Evolutionary conservation across 2,113 vertebrate species (phyloP).

Genomic region (Oryzias curvinotus): DNA sequence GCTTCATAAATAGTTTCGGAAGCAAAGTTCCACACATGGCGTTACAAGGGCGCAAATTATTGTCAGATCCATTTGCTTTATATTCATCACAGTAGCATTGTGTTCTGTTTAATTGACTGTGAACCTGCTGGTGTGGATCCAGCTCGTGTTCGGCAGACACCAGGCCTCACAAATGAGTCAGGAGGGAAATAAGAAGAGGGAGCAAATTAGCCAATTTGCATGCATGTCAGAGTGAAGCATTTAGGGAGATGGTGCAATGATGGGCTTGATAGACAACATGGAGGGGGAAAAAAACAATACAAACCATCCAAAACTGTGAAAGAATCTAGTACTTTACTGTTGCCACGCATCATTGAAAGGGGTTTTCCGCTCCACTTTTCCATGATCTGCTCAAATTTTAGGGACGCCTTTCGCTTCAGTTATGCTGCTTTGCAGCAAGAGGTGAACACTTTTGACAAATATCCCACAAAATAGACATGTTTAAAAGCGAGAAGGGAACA

Average conservation of each 20-base stretch:
- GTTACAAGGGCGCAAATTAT: slow-evolving; percentile 66
- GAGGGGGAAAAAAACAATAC: slow-evolving; percentile 26
- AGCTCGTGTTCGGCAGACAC: slow-evolving; percentile 58
- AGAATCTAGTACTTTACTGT: slow-evolving; percentile 17
- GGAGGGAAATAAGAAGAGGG: slow-evolving; percentile 55
- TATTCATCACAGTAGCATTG: slow-evolving; percentile 60
- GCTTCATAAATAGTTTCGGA: slow-evolving; percentile 44
- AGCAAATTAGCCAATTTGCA: slow-evolving; percentile 65
- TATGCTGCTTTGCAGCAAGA: slow-evolving; percentile 2
- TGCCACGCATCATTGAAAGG: slow-evolving; percentile 10
- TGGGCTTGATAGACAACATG: slow-evolving; percentile 39
- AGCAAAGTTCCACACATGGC: slow-evolving; percentile 56
- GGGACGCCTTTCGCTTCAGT: slow-evolving; percentile 10
- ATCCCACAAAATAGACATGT: background rate
- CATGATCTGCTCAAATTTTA: slow-evolving; percentile 7
- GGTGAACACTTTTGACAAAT: slow-evolving; percentile 19
- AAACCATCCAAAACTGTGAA: slow-evolving; percentile 18
- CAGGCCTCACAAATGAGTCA: slow-evolving; percentile 65
- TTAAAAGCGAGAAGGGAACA: background rate
- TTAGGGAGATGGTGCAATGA: slow-evolving; percentile 50
- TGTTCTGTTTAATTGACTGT: slow-evolving; percentile 74
- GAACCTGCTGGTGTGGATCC: slow-evolving; percentile 69
- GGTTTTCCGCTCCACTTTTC: slow-evolving; percentile 6
- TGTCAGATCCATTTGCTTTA: slow-evolving; percentile 64
- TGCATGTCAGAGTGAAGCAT: slow-evolving; percentile 46